Evolutionary conservation across 2,888 invertebrate species (phyloP).

Genomic region (Archaeoteleia sp.): DNA sequence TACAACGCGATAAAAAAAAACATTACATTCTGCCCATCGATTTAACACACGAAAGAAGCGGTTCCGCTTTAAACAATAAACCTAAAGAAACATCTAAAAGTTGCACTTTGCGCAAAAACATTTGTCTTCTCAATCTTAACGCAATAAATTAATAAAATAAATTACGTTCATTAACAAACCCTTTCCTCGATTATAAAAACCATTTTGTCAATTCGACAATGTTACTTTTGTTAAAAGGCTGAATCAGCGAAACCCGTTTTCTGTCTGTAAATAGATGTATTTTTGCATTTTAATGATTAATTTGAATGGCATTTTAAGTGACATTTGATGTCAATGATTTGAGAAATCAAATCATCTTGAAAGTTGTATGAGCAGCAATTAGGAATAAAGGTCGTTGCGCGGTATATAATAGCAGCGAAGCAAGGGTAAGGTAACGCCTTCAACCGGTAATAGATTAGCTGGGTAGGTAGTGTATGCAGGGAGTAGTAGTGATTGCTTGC

Average conservation of each 20-base stretch:
- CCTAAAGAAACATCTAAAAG: slow-evolving; percentile 27
- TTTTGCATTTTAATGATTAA: too few species aligned
- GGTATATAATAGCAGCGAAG: slow-evolving; percentile 52
- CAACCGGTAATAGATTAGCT: slow-evolving; percentile 60
- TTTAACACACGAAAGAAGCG: slow-evolving; percentile 46
- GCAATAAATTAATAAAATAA: too few species aligned
- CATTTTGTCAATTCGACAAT: too few species aligned
- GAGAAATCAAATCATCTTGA: slow-evolving; percentile 43
- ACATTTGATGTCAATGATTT: slow-evolving; percentile 26
- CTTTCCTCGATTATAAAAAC: too few species aligned
- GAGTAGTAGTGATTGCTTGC: slow-evolving; percentile 60
- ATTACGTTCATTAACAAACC: too few species aligned
- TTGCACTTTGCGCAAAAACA: slow-evolving; percentile 18
- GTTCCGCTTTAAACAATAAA: slow-evolving; percentile 43
- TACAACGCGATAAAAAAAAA: slow-evolving; percentile 51
- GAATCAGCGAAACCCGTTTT: too few species aligned
- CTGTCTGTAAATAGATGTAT: too few species aligned
- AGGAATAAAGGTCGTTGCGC: slow-evolving; percentile 54
- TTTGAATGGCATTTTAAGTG: background rate
- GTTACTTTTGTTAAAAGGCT: too few species aligned
- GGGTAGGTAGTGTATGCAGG: slow-evolving; percentile 52
- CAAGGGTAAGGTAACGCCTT: slow-evolving; percentile 60
- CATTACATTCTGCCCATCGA: slow-evolving; percentile 41
- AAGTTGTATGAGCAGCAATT: slow-evolving; percentile 50
- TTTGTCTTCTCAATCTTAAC: too few species aligned